Evolutionary conservation across 2,113 vertebrate species (phyloP).

Genomic region (Ardeotis arabs): DNA sequence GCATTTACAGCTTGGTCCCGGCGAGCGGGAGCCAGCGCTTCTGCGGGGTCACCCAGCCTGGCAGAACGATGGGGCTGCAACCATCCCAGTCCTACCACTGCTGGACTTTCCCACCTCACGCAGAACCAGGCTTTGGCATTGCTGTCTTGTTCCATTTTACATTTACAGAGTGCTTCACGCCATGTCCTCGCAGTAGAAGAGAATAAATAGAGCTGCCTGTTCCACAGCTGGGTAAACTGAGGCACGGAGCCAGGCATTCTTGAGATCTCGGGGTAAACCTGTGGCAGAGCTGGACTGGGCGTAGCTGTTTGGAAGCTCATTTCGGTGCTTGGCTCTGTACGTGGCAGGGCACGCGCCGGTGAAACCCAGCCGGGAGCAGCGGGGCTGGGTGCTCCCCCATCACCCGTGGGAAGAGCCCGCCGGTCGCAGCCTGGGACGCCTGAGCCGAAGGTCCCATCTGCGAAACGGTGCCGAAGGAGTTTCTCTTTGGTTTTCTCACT

Average conservation of each 20-base stretch:
- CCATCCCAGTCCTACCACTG: rapidly evolving
- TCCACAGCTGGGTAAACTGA: constrained; percentile 1
- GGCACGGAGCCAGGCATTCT: background rate
- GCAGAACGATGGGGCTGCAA: background rate
- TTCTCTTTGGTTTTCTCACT: background rate
- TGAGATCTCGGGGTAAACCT: background rate
- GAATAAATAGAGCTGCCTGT: background rate
- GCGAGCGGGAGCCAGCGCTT: rapidly evolving
- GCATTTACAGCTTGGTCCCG: background rate
- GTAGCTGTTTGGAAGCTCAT: background rate
- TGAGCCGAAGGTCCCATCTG: background rate
- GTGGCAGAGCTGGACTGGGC: background rate
- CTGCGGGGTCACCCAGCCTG: background rate
- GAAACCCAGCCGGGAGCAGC: background rate
- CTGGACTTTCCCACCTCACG: background rate
- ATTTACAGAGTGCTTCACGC: rapidly evolving
- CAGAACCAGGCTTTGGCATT: background rate
- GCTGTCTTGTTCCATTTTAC: background rate
- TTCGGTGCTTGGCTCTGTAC: background rate
- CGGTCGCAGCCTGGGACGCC: background rate
- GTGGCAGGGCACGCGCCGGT: rapidly evolving
- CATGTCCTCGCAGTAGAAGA: background rate
- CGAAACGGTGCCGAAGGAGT: background rate
- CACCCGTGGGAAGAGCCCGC: background rate
- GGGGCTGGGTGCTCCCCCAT: background rate